Evolutionary conservation across 2,113 vertebrate species (phyloP).

Genomic region (Oreochromis niloticus): DNA sequence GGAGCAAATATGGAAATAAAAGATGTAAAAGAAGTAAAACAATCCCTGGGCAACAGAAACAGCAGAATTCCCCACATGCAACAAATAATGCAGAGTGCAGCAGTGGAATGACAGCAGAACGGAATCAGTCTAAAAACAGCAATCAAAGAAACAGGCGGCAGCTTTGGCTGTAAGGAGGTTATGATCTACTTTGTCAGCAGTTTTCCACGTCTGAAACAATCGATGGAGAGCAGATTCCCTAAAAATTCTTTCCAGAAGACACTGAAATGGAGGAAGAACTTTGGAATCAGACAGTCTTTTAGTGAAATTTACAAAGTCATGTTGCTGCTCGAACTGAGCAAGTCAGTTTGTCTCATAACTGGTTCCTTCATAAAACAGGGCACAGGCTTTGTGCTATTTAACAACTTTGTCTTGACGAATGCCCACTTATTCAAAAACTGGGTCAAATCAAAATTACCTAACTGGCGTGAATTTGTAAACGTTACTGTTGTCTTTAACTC

Average conservation of each 20-base stretch:
- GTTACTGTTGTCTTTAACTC: background rate
- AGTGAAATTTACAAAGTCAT: constrained; percentile 2
- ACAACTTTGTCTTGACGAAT: constrained; percentile 9
- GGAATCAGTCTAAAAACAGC: background rate
- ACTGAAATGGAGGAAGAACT: background rate
- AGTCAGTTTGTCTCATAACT: background rate
- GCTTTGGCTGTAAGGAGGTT: fast-evolving
- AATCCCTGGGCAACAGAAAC: too few species aligned
- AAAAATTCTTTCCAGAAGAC: background rate
- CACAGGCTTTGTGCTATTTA: constrained; percentile 31
- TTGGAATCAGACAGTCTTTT: constrained; percentile 12
- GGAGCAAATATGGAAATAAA: fast-evolving
- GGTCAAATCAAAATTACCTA: background rate
- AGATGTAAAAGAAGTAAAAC: too few species aligned
- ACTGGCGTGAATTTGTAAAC: background rate
- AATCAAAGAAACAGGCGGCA: fast-evolving
- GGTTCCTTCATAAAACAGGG: fast-evolving
- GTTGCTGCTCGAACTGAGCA: background rate
- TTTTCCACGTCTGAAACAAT: background rate
- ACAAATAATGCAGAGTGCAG: background rate
- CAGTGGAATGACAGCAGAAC: fast-evolving
- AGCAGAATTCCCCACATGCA: background rate
- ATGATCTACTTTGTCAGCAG: background rate
- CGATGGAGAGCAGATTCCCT: background rate
- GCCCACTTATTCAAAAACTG: too few species aligned